Evolutionary conservation across 30 jellyfish, hydroid and myxozoan genomes (phyloP), one percentile per base, ranked within the genome.

Genomic region (Haliclystus octoradiatus): DNA sequence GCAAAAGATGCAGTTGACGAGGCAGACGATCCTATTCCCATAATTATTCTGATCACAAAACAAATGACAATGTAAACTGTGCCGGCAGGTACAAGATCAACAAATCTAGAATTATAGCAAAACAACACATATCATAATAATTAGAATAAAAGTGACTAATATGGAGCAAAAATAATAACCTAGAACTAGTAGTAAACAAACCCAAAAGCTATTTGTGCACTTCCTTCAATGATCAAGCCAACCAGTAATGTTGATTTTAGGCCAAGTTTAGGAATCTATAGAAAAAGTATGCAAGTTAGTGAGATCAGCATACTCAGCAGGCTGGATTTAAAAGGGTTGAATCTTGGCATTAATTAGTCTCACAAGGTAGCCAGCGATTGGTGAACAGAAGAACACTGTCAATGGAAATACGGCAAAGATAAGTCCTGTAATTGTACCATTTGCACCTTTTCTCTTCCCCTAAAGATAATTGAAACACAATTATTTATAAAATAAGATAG

Each of bases 151-250:
- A 40, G 57, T 40, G 19, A 40, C 57, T 40, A 9, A 40, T 40
- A 40, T 40, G 9, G 57, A 5, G 9, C 19, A 5, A 40, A 40
- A 19, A 9, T 5, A 5, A 9, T 40, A 5, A 5, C 57, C 9
- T 19, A 40, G 14, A 9, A 40, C 57, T 40, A 19, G 9, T 9
- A 40, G 14, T 31, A n/a, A 31, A 68, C 75, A 19, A 50, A 87
- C 96, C 94, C 94, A 87, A 87, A 87, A n/a, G 78, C 73, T 5
- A 87, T 79, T 75, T 79, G 92, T 1, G 94, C 53, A 9, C 78
- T 81, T 50, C 96, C 96, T 51, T 87, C 96, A 3, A 87, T 40
- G 52, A 79, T 49, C 22, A 73, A 52, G 4, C 96, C 96, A 60
- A 75, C 72, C 76, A 75, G 50, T 63, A 87, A 52, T 19, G 62